Base-by-base conservation (phyloP, 1,140 invertebrate species). In the Drosophila kurseongensis region DNA sequence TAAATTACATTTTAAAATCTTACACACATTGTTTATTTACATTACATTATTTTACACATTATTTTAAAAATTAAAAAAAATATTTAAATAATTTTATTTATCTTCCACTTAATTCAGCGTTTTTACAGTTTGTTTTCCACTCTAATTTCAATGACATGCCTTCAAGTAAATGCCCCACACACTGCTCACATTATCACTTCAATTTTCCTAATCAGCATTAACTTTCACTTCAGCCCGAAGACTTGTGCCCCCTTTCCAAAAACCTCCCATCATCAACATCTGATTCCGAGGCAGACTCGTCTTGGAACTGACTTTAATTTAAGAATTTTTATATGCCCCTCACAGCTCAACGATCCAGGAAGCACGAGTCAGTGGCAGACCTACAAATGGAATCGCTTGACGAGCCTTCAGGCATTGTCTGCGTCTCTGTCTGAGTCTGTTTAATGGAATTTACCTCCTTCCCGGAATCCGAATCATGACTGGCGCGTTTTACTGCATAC, bases 231-330 rank as follows among this genome's bases (percentile, higher is more conserved):
- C 42, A 58, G 60, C n/a, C 13, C 12, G 14, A 29, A 23, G 35
- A 35, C 32, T 6, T 18, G 29, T 5, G 1, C 10, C 9, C 18
- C 56, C 4, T 57, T 32, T n/a, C 10, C 13, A 5, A 7, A 38
- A 14, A 14, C 27, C 42, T 14, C 42, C 65, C 65, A 23, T 57
- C 67, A 71, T 71, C 51, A 41, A 29, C 67, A 41, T 18, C 44
- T 16, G 18, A 29, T n/a, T 41, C 9, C 5, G 9, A 10, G 5
- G 18, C 52, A 50, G 69, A 62, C 74, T 77, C 72, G 62, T 75
- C 80, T 61, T 82, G 75, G 74, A 78, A 75, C 78, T 78, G 79
- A 83, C 80, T 82, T 82, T 83, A 82, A 83, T 82, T 82, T 75
- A 75, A 58, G 79, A 82, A 78, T 83, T 78, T 82, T 81, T 59